These are phyloP conservation scores for Tiliacea citrago DNA, from an alignment of 2,888 invertebrate genomes.

Conservation along the genomic window DNA sequence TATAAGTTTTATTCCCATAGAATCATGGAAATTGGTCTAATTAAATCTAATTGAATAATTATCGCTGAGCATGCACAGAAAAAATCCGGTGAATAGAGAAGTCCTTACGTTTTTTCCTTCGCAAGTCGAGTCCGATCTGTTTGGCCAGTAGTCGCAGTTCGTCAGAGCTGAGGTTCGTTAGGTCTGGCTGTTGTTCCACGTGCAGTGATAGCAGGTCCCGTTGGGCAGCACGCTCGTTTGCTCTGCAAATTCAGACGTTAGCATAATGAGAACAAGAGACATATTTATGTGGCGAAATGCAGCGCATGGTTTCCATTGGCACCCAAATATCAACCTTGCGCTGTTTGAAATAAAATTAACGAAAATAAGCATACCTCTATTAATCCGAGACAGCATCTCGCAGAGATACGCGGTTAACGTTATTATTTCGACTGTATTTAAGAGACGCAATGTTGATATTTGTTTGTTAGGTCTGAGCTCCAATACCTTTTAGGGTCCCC, in stretches of 20 bases:
- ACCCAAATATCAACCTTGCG: neutral
- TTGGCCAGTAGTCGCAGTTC: constrained; percentile 78
- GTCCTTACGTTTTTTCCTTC: constrained; percentile 76
- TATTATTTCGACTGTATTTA: neutral
- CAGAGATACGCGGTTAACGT: neutral
- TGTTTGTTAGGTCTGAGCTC: neutral
- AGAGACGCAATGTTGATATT: constrained; percentile 14
- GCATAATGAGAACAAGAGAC: neutral
- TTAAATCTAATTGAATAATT: no score
- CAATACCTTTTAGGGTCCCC: neutral
- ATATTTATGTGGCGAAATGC: neutral
- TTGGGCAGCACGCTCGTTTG: constrained; percentile 79
- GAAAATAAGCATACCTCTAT: neutral
- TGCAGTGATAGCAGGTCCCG: constrained; percentile 85
- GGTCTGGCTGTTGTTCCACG: constrained; percentile 78
- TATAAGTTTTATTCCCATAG: neutral
- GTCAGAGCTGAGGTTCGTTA: constrained; percentile 74
- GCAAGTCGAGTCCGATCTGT: constrained; percentile 77
- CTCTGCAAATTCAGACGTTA: constrained; percentile 69
- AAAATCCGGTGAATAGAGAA: neutral
- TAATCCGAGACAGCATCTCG: neutral
- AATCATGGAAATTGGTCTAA: neutral
- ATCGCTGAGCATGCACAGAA: neutral
- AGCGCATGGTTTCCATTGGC: neutral
- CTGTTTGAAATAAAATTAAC: neutral